phyloP scores from a whole-genome alignment of 2,888 invertebrate species.

The Napeogenes sylphis region DNA sequence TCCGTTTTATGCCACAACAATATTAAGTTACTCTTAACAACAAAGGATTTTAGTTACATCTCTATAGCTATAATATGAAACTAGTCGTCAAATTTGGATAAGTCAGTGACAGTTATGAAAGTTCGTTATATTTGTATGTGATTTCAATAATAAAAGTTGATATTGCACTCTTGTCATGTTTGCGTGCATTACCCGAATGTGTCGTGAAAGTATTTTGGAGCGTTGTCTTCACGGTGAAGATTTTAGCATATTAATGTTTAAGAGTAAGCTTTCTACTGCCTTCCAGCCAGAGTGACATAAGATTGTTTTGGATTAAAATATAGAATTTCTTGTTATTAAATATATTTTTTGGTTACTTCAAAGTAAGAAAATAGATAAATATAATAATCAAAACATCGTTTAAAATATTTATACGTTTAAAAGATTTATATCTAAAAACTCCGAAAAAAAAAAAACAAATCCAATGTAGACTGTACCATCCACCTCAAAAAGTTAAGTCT shows the following conservation, averaged over 20 bases:
- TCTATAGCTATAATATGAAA: not conserved
- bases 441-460: too few relatives aligned
- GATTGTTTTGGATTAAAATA: constrained; percentile 25
- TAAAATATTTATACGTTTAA: too few relatives aligned
- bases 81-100: too few relatives aligned
- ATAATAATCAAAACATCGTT: too few relatives aligned
- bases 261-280: constrained; percentile 65
- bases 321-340: not conserved
- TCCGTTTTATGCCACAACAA: constrained; percentile 37
- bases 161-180: constrained; percentile 51
- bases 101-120: not conserved
- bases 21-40: constrained; percentile 22
- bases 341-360: too few relatives aligned
- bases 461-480: too few relatives aligned
- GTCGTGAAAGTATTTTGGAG: constrained; percentile 73
- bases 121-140: not conserved
- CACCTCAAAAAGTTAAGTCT: too few relatives aligned
- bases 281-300: constrained; percentile 45
- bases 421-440: too few relatives aligned
- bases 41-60: not conserved
- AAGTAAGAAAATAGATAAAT: too few relatives aligned
- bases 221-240: constrained; percentile 63
- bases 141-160: constrained; percentile 45
- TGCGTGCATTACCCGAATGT: constrained; percentile 62
- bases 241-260: constrained; percentile 70